These are phyloP conservation scores for Limanda limanda DNA, from an alignment of 2,113 vertebrate species.

Conservation along the genomic window DNA sequence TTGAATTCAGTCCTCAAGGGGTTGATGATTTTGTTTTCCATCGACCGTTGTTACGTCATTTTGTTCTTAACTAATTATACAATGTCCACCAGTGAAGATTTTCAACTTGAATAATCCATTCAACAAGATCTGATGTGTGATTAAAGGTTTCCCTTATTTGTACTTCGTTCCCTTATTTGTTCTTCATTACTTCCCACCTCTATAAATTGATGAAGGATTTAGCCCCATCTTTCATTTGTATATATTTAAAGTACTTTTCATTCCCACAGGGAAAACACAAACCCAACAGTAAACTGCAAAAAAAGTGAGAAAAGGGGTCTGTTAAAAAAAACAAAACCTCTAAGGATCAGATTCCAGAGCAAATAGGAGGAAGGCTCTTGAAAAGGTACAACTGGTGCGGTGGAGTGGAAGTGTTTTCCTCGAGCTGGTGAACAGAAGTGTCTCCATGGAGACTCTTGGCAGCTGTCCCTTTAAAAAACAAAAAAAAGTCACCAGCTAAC, in stretches of 20 bases:
- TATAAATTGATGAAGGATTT: background rate
- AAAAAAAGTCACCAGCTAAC: conserved; percentile 15
- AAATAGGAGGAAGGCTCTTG: conserved; percentile 38
- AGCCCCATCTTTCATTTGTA: background rate
- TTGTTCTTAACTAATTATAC: too few relatives aligned
- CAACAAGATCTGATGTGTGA: too few relatives aligned
- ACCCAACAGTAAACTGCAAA: background rate
- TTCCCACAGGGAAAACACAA: background rate
- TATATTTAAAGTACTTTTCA: background rate
- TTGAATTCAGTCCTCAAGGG: too few relatives aligned
- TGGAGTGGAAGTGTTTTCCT: conserved; percentile 60
- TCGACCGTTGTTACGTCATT: too few relatives aligned
- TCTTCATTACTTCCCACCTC: too few relatives aligned
- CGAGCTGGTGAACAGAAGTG: conserved; percentile 39
- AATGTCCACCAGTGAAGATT: too few relatives aligned
- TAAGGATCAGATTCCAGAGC: conserved; percentile 39
- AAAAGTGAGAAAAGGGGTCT: background rate
- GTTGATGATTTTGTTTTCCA: too few relatives aligned
- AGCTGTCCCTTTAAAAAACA: conserved; percentile 17
- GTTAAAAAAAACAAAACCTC: background rate
- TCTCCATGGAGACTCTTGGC: conserved; percentile 72
- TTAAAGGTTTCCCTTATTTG: too few relatives aligned
- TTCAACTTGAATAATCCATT: too few relatives aligned
- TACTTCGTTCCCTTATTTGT: too few relatives aligned
- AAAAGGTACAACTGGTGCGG: conserved; percentile 51